Evolutionary conservation across 2,888 invertebrate species (phyloP).

Genomic region (Eretmocerus hayati): DNA sequence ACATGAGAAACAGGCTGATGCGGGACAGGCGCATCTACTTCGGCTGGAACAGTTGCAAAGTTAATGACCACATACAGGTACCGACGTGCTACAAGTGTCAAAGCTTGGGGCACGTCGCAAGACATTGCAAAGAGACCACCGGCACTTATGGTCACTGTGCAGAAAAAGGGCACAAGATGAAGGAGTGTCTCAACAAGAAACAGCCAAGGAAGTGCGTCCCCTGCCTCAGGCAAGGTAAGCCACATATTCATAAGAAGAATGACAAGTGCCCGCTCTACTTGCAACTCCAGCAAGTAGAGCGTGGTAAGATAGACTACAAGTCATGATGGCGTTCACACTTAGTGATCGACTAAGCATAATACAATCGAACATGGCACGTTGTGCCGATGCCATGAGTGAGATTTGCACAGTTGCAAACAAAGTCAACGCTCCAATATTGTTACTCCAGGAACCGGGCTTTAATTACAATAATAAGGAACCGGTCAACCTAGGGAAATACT

Average conservation of each 20-base stretch:
- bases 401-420: not conserved
- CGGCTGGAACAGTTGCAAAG: not conserved
- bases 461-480: no score
- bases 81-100: conserved; percentile 2
- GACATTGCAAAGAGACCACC: not conserved
- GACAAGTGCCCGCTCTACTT: not conserved
- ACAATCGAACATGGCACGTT: not conserved
- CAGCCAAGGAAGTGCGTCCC: not conserved
- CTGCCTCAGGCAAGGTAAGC: not conserved
- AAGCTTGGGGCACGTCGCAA: not conserved
- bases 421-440: not conserved
- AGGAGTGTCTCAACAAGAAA: not conserved
- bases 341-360: not conserved
- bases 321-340: no score
- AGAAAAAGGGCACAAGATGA: not conserved
- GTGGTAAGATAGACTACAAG: not conserved
- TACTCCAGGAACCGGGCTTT: not conserved
- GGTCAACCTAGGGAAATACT: not conserved
- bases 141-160: not conserved
- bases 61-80: not conserved
- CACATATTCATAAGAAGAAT: not conserved
- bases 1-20: not conserved
- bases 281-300: no score
- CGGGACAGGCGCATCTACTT: not conserved
- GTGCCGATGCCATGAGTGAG: not conserved